Evolutionary conservation across 2,888 invertebrate genomes (phyloP), one percentile per base, ranked within the genome.

Genomic region (Selenia dentaria): DNA sequence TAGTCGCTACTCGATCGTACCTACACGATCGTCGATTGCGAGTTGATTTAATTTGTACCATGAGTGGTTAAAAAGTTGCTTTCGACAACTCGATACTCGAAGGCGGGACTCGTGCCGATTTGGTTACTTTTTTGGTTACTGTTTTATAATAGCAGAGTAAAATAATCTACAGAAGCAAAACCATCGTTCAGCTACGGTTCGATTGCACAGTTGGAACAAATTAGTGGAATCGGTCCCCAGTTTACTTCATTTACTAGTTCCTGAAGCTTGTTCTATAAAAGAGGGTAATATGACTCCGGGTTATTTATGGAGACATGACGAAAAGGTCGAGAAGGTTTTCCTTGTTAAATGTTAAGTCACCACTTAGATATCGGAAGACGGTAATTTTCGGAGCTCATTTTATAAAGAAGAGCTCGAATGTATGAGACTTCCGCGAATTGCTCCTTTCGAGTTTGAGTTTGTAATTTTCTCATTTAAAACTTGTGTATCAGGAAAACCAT

Each of bases 241-340:
- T 72, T 79, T 74, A 79, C 71, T 55, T 69, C 55, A 73, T 77
- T 71, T 62, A 20, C 18, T 36, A 41, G 67, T 75, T 78, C 71
- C 72, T 70, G 64, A 68, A 66, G 68, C 52, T 41, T 41, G 37
- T 26, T 51, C 59, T 44, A 53, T 64, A 55, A 53, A 42, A 46
- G 50, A 42, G 35, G 56, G 4, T 16, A 16, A 68, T 74, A 62
- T 71, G 65, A 73, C 67, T 62, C 57, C 52, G 18, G 34, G 31
- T 64, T 77, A 75, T 77, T 73, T 66, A 36, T 59, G 60, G 57
- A 53, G 32, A 24, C 29, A 32, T 51, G 51, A 53, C 49, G 49
- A 31, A 2, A 29, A 18, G 26, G 16, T 2, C 54, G 53, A 69
- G 46, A 20, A 32, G 18, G 46, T 44, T 51, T 56, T 51, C 49